Conservation (phyloP, 2,888 invertebrate genomes). For the Oscheius onirici region DNA sequence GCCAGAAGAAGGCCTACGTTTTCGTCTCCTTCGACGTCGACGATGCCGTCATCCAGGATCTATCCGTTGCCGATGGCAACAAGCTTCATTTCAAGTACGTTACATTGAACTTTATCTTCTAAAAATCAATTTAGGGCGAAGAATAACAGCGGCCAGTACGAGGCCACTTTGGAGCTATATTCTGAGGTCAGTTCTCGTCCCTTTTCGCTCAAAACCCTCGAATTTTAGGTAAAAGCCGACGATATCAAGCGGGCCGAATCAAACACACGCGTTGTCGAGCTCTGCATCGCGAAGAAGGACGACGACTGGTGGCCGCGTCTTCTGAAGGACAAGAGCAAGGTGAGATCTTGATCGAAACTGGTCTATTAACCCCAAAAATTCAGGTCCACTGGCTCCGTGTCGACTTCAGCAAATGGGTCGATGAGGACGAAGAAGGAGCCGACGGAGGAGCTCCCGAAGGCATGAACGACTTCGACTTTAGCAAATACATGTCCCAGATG, state of each 20-base stretch:
- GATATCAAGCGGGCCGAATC: conserved; percentile 39
- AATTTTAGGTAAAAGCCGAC: conserved; percentile 26
- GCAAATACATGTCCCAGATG: conserved; percentile 51
- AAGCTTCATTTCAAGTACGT: conserved; percentile 63
- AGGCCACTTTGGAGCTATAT: conserved; percentile 86
- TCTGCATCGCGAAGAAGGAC: conserved; percentile 71
- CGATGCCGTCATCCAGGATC: conserved; percentile 74
- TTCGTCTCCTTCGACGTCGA: conserved; percentile 90
- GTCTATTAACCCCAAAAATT: not conserved
- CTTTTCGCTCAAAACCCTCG: not conserved
- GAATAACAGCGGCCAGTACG: conserved; percentile 84
- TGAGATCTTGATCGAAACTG: conserved; percentile 72
- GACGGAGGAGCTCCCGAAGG: conserved; percentile 76
- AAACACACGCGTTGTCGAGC: conserved; percentile 47
- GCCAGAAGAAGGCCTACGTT: conserved; percentile 85
- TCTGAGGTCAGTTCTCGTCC: conserved; percentile 77
- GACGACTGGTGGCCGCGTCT: conserved; percentile 74
- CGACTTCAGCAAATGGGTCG: conserved; percentile 97
- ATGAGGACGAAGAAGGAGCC: conserved; percentile 88
- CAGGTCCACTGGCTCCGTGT: conserved; percentile 76
- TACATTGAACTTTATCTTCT: not conserved
- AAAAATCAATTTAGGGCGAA: conserved; percentile 76
- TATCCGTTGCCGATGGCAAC: conserved; percentile 53
- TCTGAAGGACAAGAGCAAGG: conserved; percentile 74
- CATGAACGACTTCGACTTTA: conserved; percentile 50